phyloP scores from a whole-genome alignment of 2,888 invertebrate species.

The Hyalella azteca region DNA sequence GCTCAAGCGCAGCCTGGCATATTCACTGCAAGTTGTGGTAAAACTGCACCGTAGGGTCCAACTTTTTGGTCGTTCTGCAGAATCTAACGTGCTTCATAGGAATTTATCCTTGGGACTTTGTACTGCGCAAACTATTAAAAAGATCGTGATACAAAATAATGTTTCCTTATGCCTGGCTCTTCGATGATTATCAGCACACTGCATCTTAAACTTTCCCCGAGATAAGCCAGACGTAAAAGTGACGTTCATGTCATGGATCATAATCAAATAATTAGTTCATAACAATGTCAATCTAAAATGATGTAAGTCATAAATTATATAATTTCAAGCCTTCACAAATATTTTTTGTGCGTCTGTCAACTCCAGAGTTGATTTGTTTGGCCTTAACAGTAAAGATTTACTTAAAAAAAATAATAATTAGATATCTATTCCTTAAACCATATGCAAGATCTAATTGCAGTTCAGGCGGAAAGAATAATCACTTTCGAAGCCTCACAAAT shows the following conservation, averaged over 20 bases:
- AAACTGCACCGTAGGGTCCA: conserved; percentile 25
- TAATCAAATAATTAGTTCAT: too few relatives aligned
- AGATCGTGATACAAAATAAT: conserved; percentile 27
- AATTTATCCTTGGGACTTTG: conserved; percentile 33
- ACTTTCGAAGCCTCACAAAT: too few relatives aligned
- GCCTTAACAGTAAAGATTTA: too few relatives aligned
- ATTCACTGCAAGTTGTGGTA: conserved; percentile 14
- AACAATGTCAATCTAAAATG: too few relatives aligned
- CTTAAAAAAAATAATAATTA: too few relatives aligned
- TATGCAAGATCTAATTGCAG: too few relatives aligned
- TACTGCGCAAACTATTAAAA: conserved; percentile 17
- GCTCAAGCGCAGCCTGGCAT: not conserved
- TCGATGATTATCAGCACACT: not conserved
- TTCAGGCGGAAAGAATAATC: too few relatives aligned
- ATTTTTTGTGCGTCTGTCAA: too few relatives aligned
- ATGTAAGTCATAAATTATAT: too few relatives aligned
- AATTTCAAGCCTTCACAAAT: too few relatives aligned
- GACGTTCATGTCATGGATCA: not conserved
- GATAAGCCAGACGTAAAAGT: not conserved
- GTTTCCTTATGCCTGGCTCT: conserved; percentile 21
- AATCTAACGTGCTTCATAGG: conserved; percentile 28
- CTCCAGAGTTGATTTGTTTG: too few relatives aligned
- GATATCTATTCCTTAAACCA: too few relatives aligned
- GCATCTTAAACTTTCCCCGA: conserved; percentile 11
- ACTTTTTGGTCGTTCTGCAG: conserved; percentile 33